Evolutionary conservation across 2,888 invertebrate species (phyloP).

Genomic region (Tubulanus polymorphus): DNA sequence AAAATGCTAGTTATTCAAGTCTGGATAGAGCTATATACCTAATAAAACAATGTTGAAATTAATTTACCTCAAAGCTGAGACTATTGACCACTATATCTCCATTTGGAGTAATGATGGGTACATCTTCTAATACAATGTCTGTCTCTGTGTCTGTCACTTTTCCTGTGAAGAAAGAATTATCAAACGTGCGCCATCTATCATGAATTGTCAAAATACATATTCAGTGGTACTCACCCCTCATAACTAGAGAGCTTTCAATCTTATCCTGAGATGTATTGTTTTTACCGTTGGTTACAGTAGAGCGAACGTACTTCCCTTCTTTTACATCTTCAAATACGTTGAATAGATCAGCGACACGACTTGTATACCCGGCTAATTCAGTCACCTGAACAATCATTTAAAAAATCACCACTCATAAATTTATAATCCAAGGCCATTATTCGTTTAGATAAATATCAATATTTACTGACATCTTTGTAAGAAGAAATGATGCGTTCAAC

Average conservation of each 20-base stretch:
- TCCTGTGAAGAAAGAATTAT: slow-evolving; percentile 57
- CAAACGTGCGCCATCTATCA: not conserved
- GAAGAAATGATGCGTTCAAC: slow-evolving; percentile 95
- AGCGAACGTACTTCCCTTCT: slow-evolving; percentile 67
- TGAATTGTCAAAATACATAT: not conserved
- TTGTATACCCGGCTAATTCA: slow-evolving; percentile 92
- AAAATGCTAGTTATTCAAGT: too few species aligned
- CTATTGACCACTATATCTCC: slow-evolving; percentile 90
- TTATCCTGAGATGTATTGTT: slow-evolving; percentile 19
- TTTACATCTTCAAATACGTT: slow-evolving; percentile 88
- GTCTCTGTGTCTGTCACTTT: slow-evolving; percentile 65
- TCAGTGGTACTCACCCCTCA: slow-evolving; percentile 33
- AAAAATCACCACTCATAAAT: not conserved
- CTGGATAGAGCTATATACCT: too few species aligned
- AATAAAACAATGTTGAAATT: too few species aligned
- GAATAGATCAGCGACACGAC: slow-evolving; percentile 91
- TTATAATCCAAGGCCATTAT: not conserved
- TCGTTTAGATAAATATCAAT: not conserved
- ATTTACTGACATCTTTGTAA: slow-evolving; percentile 66
- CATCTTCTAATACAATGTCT: slow-evolving; percentile 74
- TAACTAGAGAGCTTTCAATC: slow-evolving; percentile 29
- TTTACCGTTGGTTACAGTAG: slow-evolving; percentile 23
- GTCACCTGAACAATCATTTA: slow-evolving; percentile 68
- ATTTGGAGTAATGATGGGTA: slow-evolving; percentile 93
- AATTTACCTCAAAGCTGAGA: slow-evolving; percentile 63